Conservation (phyloP, 2,888 invertebrate genomes). For the Xylota sylvarum region DNA sequence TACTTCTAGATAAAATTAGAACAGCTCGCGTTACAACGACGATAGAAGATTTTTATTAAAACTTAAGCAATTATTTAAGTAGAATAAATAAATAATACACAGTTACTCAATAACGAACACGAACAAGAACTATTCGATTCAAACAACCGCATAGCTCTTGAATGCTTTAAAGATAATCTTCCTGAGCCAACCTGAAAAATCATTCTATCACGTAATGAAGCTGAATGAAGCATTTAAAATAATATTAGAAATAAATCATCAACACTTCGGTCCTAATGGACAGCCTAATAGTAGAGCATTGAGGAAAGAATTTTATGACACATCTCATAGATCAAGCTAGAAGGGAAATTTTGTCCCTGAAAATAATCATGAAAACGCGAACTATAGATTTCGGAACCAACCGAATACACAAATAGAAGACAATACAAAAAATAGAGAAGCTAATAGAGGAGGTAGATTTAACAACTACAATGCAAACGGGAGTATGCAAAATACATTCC, state of each 20-base stretch:
- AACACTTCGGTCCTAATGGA: background rate
- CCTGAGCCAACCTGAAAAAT: conserved; percentile 8
- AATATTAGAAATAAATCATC: conserved; percentile 5
- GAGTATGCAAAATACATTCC: conserved; percentile 1
- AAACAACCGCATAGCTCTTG: background rate
- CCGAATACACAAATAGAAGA: background rate
- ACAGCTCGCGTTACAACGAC: conserved; percentile 10
- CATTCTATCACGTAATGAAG: conserved; percentile 10
- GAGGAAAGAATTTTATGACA: background rate
- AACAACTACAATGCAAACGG: background rate
- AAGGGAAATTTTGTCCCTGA: background rate
- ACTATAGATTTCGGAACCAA: background rate
- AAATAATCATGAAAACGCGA: background rate
- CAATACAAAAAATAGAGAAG: background rate
- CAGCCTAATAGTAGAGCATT: background rate
- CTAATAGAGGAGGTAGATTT: background rate
- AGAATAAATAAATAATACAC: conserved; percentile 5
- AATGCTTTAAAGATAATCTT: conserved; percentile 9
- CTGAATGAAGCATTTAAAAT: conserved; percentile 7
- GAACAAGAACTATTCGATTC: conserved; percentile 4
- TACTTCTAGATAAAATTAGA: conserved; percentile 6
- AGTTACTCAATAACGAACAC: background rate
- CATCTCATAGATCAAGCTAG: background rate
- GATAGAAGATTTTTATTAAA: background rate
- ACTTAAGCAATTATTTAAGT: conserved; percentile 5